phyloP scores from a whole-genome alignment of 2,113 vertebrate genomes.

The human region DNA sequence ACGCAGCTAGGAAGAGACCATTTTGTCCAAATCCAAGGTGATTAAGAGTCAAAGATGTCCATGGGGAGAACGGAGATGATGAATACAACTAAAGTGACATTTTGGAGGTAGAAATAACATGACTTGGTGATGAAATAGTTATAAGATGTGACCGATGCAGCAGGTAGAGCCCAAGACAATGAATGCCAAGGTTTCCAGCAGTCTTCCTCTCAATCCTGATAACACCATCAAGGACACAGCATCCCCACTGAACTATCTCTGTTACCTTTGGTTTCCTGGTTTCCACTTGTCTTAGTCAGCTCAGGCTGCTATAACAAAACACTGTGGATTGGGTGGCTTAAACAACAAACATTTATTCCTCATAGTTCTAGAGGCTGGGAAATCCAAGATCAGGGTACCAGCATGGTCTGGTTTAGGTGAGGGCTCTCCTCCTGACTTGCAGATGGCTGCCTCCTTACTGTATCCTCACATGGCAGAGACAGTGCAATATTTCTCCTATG shows the following conservation, averaged over 20 bases:
- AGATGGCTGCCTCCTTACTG: neutral
- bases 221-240: neutral
- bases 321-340: neutral
- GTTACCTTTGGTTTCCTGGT: neutral
- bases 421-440: accelerated
- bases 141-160: neutral
- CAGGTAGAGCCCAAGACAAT: neutral
- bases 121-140: neutral
- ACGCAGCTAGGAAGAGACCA: neutral
- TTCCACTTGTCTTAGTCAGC: neutral
- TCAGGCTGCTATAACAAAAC: neutral
- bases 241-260: neutral
- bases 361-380: neutral
- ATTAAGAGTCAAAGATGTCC: neutral
- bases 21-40: neutral
- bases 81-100: neutral
- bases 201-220: neutral
- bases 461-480: neutral
- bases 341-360: neutral
- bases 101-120: neutral
- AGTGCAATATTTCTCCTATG: neutral
- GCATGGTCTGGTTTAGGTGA: neutral
- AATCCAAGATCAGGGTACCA: neutral
- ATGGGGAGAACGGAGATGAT: neutral
- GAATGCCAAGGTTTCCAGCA: neutral